These are phyloP conservation scores for Lamprotornis superbus DNA, from an alignment of 2,113 vertebrate genomes.

Conservation along the genomic window DNA sequence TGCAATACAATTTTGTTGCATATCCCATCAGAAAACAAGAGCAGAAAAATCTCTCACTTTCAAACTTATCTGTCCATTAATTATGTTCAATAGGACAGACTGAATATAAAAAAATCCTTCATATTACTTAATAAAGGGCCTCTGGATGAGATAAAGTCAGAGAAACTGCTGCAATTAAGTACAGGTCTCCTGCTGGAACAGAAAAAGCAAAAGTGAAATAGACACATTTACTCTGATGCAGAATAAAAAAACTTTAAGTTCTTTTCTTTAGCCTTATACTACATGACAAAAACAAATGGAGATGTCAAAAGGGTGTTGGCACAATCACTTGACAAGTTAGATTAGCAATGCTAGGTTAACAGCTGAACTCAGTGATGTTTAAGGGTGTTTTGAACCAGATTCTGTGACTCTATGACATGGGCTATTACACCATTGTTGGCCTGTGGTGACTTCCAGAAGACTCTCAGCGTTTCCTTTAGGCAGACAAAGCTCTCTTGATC, in stretches of 20 bases:
- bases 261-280: neutral
- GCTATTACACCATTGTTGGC: neutral
- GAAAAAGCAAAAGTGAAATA: neutral
- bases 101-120: neutral
- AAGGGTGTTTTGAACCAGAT: neutral
- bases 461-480: neutral
- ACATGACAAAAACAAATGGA: neutral
- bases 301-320: neutral
- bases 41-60: neutral
- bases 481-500: neutral
- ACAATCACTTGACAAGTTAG: neutral
- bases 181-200: neutral
- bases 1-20: neutral
- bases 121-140: neutral
- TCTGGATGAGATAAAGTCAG: neutral
- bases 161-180: neutral
- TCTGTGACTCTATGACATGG: neutral
- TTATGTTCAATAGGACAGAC: neutral
- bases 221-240: neutral
- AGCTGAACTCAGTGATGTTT: neutral
- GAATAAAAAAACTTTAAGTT: neutral
- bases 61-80: neutral
- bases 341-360: neutral
- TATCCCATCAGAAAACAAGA: neutral
- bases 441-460: neutral